These are phyloP conservation scores for Callocephalon fimbriatum DNA, from an alignment of 2,113 vertebrate species.

Conservation along the genomic window DNA sequence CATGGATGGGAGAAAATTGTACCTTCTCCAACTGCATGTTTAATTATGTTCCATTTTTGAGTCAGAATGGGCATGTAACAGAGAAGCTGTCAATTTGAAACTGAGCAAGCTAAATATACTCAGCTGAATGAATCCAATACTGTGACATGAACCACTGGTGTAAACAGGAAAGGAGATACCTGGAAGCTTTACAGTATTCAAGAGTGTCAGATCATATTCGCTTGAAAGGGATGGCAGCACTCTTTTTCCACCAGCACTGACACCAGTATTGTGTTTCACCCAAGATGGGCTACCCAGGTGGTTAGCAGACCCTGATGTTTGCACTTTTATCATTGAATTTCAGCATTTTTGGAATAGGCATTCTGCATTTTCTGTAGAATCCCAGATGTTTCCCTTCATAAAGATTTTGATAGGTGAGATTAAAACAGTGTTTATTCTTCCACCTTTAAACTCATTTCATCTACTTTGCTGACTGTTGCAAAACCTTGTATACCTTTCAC, in stretches of 20 bases:
- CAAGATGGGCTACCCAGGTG: neutral
- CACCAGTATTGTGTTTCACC: neutral
- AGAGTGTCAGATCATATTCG: neutral
- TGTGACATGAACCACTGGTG: neutral
- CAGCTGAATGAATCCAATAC: neutral
- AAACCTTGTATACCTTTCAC: neutral
- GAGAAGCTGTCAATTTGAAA: neutral
- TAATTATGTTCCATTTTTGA: neutral
- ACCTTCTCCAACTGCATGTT: neutral
- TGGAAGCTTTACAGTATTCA: neutral
- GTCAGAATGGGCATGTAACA: neutral
- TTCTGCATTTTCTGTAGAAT: neutral
- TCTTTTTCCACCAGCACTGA: neutral
- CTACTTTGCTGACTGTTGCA: neutral
- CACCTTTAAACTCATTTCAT: neutral
- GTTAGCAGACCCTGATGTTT: neutral
- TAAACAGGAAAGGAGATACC: slow-evolving; percentile 4
- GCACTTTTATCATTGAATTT: neutral
- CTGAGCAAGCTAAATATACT: neutral
- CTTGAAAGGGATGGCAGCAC: neutral
- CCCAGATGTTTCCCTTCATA: neutral
- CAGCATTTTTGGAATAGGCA: neutral
- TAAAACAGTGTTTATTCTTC: neutral
- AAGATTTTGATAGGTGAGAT: neutral
- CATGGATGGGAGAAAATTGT: neutral